phyloP scores from a whole-genome alignment of 2,113 vertebrate genomes.

The Stegastes partitus region DNA sequence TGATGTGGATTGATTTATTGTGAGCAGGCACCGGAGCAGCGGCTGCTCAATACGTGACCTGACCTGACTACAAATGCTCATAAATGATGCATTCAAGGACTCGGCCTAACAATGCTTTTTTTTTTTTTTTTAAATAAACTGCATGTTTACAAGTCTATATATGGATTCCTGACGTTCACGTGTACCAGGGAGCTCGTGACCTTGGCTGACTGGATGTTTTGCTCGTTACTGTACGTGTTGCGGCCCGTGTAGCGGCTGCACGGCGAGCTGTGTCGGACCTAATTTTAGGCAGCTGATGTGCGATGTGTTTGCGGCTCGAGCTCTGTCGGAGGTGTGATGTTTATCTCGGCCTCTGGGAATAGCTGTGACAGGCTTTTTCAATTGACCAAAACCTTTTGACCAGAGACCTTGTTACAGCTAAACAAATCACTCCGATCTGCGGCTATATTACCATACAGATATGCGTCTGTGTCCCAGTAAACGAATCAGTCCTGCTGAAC shows the following conservation, averaged over 20 bases:
- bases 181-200: constrained; percentile 11
- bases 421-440: constrained; percentile 16
- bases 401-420: constrained; percentile 4
- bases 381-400: constrained; percentile 34
- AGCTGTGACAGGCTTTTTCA: constrained; percentile 47
- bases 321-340: constrained; percentile 72
- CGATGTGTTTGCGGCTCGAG: constrained; percentile 59
- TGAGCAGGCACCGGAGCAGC: constrained; percentile 21
- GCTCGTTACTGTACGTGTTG: constrained; percentile 18
- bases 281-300: constrained; percentile 72
- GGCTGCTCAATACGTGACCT: constrained; percentile 33
- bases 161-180: neutral
- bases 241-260: constrained; percentile 23
- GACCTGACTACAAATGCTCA: constrained; percentile 13
- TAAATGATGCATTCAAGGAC: constrained; percentile 13
- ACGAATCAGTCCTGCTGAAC: neutral
- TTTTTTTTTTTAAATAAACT: neutral
- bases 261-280: constrained; percentile 40
- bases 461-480: neutral
- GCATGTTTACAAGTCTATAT: neutral
- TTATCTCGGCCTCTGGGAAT: constrained; percentile 63
- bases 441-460: neutral
- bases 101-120: neutral
- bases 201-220: constrained; percentile 29
- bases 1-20: constrained; percentile 52